These are phyloP conservation scores for Alectoris magna DNA, from an alignment of 2,797 vertebrate species.

Conservation along the genomic window DNA sequence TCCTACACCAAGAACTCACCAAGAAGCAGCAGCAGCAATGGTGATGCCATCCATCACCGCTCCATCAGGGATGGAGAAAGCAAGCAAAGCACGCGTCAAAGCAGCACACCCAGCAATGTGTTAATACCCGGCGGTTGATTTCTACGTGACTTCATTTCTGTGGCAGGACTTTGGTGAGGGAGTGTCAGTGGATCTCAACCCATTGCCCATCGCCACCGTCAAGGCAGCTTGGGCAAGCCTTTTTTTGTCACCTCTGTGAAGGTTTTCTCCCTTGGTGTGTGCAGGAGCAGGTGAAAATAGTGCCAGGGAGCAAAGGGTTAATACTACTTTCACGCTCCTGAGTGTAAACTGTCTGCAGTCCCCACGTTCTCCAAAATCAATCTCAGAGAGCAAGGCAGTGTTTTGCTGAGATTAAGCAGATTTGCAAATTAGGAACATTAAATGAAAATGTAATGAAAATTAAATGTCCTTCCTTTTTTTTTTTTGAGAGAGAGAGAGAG, in stretches of 20 bases:
- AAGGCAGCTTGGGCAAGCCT: background rate
- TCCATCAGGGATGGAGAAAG: background rate
- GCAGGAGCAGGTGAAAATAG: background rate
- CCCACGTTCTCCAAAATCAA: background rate
- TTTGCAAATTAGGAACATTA: background rate
- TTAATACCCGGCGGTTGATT: background rate
- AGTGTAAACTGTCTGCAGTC: background rate
- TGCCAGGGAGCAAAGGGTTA: background rate
- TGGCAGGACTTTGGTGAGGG: background rate
- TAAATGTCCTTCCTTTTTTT: too few relatives aligned
- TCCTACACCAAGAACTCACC: accelerated
- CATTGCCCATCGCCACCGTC: background rate
- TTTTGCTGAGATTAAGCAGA: background rate
- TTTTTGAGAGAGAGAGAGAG: background rate
- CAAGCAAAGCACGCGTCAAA: background rate
- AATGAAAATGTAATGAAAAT: background rate
- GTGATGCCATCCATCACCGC: too few relatives aligned
- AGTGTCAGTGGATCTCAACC: background rate
- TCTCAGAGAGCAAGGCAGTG: background rate
- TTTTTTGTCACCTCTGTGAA: background rate
- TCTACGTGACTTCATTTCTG: accelerated
- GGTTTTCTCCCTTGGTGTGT: accelerated
- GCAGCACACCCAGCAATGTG: background rate
- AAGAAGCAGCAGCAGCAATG: accelerated
- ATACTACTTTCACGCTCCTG: background rate